Percentiles rank a stretch among this genome's conserved stretches.
Evolutionary conservation across 2,888 invertebrate genomes (phyloP).

Genomic region (Rhingia rostrata): DNA sequence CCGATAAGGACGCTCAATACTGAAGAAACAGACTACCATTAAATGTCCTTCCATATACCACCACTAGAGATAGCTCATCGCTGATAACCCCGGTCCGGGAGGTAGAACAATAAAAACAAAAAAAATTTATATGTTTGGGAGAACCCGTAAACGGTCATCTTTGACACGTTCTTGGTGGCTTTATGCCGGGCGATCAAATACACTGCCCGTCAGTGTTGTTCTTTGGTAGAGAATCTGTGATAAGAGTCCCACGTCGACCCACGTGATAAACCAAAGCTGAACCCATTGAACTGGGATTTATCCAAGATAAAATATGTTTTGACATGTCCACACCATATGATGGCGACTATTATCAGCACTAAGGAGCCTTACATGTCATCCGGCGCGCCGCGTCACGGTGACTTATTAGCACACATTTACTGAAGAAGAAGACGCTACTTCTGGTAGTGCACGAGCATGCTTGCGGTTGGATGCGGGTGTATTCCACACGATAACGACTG

Average conservation of each 20-base stretch:
- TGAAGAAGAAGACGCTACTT: conserved; percentile 1
- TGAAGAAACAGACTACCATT: conserved; percentile 38
- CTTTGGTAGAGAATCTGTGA: conserved; percentile 37
- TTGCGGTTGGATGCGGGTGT: background rate
- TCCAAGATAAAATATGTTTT: conserved; percentile 6
- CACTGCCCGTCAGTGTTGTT: conserved; percentile 30
- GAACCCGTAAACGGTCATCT: conserved; percentile 14
- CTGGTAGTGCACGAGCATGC: background rate
- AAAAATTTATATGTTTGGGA: background rate
- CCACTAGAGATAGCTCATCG: conserved; percentile 36
- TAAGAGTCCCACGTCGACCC: conserved; percentile 16
- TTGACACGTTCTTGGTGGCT: background rate
- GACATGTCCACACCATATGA: conserved; percentile 42
- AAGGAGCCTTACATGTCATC: conserved; percentile 33
- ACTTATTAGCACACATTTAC: conserved; percentile 48
- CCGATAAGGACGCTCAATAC: conserved; percentile 50
- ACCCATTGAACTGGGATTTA: conserved; percentile 30
- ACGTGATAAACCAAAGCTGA: conserved; percentile 39
- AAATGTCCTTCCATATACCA: conserved; percentile 41
- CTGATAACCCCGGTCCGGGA: conserved; percentile 37
- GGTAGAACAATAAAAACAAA: conserved; percentile 26
- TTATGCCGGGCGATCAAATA: background rate
- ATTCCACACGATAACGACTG: background rate
- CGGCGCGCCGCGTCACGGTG: conserved; percentile 23
- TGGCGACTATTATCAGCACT: conserved; percentile 20